A percentile compares a stretch with the other conserved stretches of the same genome.
These are phyloP conservation scores for Theristicus caerulescens DNA, from an alignment of 2,113 vertebrate genomes.

Conservation along the genomic window DNA sequence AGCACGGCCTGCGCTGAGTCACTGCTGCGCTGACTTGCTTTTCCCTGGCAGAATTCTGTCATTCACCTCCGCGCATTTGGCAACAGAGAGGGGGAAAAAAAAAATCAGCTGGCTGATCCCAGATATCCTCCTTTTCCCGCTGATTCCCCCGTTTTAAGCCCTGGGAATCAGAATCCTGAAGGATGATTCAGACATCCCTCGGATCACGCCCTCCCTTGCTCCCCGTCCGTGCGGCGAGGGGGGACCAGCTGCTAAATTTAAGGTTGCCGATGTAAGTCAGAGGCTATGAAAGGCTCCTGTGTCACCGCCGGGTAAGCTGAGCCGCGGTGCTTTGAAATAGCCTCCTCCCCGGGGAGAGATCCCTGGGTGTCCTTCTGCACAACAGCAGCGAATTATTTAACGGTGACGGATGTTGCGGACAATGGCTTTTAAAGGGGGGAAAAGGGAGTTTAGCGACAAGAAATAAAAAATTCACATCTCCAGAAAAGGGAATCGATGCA, in stretches of 20 bases:
- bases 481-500: fast-evolving
- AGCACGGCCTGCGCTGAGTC: neutral
- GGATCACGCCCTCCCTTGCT: neutral
- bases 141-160: neutral
- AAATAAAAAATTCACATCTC: neutral
- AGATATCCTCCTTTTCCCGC: neutral
- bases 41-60: neutral
- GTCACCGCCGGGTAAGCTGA: neutral
- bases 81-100: neutral
- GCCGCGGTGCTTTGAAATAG: neutral
- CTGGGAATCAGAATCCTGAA: neutral
- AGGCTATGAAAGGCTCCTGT: neutral
- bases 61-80: neutral
- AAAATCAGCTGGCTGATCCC: neutral
- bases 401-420: fast-evolving
- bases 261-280: neutral
- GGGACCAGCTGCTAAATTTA: neutral
- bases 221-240: fast-evolving
- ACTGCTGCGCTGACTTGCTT: neutral
- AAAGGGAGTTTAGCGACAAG: neutral
- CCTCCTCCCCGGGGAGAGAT: neutral
- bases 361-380: neutral
- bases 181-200: neutral
- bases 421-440: neutral
- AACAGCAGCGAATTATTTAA: neutral